Base-by-base conservation (phyloP, 2,113 vertebrate genomes). In the Oxygymnocypris stewartii region DNA sequence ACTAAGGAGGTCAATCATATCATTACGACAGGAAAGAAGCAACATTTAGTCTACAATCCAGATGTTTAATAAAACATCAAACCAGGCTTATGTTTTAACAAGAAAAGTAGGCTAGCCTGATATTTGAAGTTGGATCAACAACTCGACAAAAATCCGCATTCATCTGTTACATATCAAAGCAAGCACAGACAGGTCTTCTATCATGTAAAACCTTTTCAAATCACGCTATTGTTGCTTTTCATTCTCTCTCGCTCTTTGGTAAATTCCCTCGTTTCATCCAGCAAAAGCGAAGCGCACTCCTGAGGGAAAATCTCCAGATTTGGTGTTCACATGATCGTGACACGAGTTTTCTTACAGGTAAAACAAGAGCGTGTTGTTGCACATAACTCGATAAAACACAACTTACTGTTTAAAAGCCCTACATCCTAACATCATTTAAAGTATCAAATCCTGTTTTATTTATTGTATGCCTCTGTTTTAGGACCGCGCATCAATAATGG, bases 91-190 rank as follows among this genome's bases (percentile, higher is more conserved):
- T 35, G 82, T 28, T 86, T 80, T 77, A 76, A 82, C 81, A 78
- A 57, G 71, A 90, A 90, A 88, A 85, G 91, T 92, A 69, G 95
- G 94, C 94, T 93, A 91, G 92, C 91, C 87, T 93, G 92, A 93
- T 93, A 16, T 78, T 59, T 5, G 44, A 84, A 87, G 81, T 87
- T 77, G n/a, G 14, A 49, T 65, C 40, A 85, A 87, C 61, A 78
- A 51, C 61, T 76, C 44, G 47, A 83, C 28, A 51, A 61, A 85
- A 77, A 77, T 82, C 80, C 63, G 80, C 80, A 82, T 82, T 65
- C n/a, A 81, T 81, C 59, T 47, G 59, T 65, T 47, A 65, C 79
- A 28, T 11, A 81, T 63, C 20, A 42, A 31, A 51, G 9, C 18
- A n/a, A 71, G 12, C 79, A 82, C 4, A 47, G n/a, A 51, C 44